Evolutionary conservation across 2,797 vertebrate species (phyloP).

Genomic region (Macroramphosus scolopax): DNA sequence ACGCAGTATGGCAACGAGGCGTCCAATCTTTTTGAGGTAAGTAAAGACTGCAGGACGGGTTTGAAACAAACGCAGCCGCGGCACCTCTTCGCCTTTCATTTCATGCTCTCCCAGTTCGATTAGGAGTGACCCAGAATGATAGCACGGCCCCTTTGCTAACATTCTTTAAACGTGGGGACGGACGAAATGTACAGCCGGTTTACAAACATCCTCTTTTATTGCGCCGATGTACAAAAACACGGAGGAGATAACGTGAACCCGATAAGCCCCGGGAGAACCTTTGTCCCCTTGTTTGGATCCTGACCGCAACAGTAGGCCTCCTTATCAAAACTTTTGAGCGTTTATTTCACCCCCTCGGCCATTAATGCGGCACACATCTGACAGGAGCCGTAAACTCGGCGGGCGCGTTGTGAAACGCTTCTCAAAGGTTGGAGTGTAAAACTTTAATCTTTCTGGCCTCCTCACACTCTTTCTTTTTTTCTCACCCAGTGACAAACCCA

Average conservation of each 20-base stretch:
- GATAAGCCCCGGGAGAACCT: slow-evolving; percentile 71
- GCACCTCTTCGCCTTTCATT: background rate
- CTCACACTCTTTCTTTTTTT: slow-evolving; percentile 24
- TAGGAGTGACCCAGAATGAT: slow-evolving; percentile 31
- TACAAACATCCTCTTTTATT: slow-evolving; percentile 60
- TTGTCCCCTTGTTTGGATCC: slow-evolving; percentile 65
- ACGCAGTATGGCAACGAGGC: slow-evolving; percentile 95
- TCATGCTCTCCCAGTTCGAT: slow-evolving; percentile 24
- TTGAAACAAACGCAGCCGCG: no score
- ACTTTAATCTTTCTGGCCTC: slow-evolving; percentile 65
- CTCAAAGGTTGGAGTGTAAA: slow-evolving; percentile 72
- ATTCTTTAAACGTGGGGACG: slow-evolving; percentile 31
- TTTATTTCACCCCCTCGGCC: slow-evolving; percentile 47
- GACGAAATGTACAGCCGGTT: slow-evolving; percentile 52
- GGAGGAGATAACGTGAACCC: slow-evolving; percentile 44
- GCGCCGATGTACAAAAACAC: slow-evolving; percentile 59
- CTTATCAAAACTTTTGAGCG: slow-evolving; percentile 59
- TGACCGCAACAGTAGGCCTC: slow-evolving; percentile 27
- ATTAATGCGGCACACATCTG: slow-evolving; percentile 55
- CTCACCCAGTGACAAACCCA: slow-evolving; percentile 66
- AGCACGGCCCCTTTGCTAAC: no score
- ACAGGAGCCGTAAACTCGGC: slow-evolving; percentile 55
- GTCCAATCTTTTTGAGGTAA: slow-evolving; percentile 97
- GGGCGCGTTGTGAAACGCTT: slow-evolving; percentile 66
- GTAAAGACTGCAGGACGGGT: slow-evolving; percentile 29